Conservation (phyloP, 2,797 vertebrate species). For the Danio aesculapii region DNA sequence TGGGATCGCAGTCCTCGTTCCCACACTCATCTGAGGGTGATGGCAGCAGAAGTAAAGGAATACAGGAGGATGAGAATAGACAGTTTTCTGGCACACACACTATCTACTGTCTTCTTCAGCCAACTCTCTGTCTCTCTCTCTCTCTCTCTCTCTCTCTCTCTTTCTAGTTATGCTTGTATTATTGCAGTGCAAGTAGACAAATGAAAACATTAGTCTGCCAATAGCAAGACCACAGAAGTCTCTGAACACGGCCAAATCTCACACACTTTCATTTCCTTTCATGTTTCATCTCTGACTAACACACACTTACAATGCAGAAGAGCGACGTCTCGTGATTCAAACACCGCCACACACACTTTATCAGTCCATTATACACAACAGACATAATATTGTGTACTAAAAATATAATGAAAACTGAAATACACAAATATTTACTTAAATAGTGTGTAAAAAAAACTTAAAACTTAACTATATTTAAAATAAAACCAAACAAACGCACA, state of each 20-base stretch:
- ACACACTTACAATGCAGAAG: conserved; percentile 43
- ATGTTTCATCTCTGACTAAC: conserved; percentile 52
- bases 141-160: conserved; percentile 6
- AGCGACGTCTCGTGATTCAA: conserved; percentile 45
- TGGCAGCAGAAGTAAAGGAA: conserved; percentile 58
- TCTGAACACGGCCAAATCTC: conserved; percentile 56
- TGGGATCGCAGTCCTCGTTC: background rate
- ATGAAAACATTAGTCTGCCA: conserved; percentile 60
- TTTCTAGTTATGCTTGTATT: conserved; percentile 46
- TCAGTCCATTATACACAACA: background rate
- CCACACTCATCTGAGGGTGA: conserved; percentile 22
- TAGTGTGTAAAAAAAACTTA: too few relatives aligned
- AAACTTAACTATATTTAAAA: background rate
- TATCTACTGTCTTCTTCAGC: conserved; percentile 73
- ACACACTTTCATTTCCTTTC: conserved; percentile 58
- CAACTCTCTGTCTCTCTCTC: conserved; percentile 51
- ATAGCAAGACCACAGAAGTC: conserved; percentile 59
- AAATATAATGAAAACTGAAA: background rate
- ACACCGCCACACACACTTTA: background rate
- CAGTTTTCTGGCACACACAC: conserved; percentile 73
- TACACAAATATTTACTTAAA: background rate
- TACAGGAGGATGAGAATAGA: conserved; percentile 68
- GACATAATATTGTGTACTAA: background rate
- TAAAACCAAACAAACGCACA: background rate
- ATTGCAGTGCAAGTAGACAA: conserved; percentile 57